phyloP scores from a whole-genome alignment of 2,113 vertebrate genomes.

The Paradisaea rubra region DNA sequence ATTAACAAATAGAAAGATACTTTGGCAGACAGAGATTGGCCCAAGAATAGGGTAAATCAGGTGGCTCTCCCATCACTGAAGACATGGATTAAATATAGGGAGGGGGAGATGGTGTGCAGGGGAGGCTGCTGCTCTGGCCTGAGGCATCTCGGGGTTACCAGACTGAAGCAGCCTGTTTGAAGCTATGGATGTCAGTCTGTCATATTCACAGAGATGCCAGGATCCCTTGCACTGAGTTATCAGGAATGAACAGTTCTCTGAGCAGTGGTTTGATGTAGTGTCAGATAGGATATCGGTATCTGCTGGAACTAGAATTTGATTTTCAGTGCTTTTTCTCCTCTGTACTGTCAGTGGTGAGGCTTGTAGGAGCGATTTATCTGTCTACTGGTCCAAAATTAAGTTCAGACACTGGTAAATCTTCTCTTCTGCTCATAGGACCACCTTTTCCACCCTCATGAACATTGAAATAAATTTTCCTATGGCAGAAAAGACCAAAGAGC shows the following conservation, averaged over 20 bases:
- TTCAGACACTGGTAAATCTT: not conserved
- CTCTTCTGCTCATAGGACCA: not conserved
- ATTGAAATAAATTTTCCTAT: not conserved
- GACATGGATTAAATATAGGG: not conserved
- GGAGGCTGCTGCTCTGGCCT: not conserved
- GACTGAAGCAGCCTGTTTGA: not conserved
- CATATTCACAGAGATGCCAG: not conserved
- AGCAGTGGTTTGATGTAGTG: not conserved
- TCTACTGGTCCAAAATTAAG: not conserved
- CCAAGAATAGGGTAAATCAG: not conserved
- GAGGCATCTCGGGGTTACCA: not conserved
- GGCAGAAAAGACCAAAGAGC: not conserved
- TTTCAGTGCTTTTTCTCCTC: not conserved
- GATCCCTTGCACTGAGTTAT: not conserved
- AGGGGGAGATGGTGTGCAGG: accelerated
- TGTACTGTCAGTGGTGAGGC: not conserved
- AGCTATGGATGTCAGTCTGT: not conserved
- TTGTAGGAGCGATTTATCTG: not conserved
- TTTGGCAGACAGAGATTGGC: not conserved
- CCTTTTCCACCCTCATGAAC: not conserved
- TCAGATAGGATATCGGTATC: not conserved
- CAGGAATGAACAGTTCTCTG: not conserved
- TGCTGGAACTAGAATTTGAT: not conserved
- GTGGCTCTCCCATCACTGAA: not conserved
- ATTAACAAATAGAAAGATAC: not conserved